Conservation (phyloP, 2,113 vertebrate genomes). For the Ia io region DNA sequence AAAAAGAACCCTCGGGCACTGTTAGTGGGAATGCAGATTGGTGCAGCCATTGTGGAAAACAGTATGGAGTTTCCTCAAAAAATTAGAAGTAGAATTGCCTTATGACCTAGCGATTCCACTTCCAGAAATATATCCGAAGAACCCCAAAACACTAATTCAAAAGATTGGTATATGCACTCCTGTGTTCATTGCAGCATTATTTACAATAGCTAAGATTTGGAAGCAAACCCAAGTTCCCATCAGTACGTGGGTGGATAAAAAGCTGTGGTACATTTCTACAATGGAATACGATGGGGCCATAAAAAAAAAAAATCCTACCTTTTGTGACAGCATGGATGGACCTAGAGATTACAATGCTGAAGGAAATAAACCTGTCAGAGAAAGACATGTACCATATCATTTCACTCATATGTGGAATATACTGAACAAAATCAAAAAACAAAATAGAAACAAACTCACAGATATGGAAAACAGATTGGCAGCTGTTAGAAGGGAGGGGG, state of each 20-base stretch:
- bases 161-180: background rate
- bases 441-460: background rate
- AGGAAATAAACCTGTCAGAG: background rate
- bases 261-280: background rate
- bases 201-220: background rate
- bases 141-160: background rate
- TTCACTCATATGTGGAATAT: background rate
- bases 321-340: background rate
- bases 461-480: background rate
- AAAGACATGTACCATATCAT: background rate
- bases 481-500: background rate
- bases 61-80: background rate
- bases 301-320: background rate
- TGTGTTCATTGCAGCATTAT: background rate
- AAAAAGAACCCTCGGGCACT: background rate
- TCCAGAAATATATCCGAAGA: background rate
- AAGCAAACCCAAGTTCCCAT: background rate
- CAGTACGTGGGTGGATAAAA: background rate
- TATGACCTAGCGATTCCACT: background rate
- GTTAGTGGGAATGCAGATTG: background rate
- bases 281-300: background rate
- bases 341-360: background rate
- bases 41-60: background rate
- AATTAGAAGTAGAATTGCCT: background rate
- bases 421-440: background rate